phyloP scores from a whole-genome alignment of 1,140 invertebrate species.

The Drosophila asahinai region DNA sequence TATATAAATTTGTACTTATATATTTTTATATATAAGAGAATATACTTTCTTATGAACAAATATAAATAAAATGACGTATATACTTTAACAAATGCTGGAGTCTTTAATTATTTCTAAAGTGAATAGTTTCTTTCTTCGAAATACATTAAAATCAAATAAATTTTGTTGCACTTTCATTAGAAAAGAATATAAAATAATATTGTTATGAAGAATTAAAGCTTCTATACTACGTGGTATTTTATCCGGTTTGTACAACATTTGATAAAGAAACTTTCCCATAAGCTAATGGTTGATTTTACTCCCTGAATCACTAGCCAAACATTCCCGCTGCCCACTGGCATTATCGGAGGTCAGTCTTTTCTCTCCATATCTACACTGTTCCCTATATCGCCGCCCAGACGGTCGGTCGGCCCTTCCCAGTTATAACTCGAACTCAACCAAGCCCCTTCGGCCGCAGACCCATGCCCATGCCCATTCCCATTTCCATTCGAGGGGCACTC shows the following conservation, averaged over 20 bases:
- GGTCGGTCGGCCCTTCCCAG: conserved; percentile 47
- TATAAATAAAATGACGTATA: too few species aligned
- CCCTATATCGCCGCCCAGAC: conserved; percentile 6
- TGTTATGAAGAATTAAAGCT: too few species aligned
- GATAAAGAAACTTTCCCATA: neutral
- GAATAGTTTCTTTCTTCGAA: too few species aligned
- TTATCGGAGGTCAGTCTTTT: conserved; percentile 28
- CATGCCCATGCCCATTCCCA: conserved; percentile 17
- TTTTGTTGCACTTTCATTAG: too few species aligned
- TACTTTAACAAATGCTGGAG: too few species aligned
- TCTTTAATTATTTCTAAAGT: neutral
- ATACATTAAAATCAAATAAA: too few species aligned
- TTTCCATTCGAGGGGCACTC: conserved; percentile 68
- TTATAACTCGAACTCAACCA: conserved; percentile 31
- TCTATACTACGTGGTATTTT: too few species aligned
- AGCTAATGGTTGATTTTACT: neutral
- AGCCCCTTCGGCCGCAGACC: conserved; percentile 49
- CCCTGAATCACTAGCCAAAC: conserved; percentile 8
- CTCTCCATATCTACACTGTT: neutral
- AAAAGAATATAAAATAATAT: too few species aligned
- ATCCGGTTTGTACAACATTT: neutral
- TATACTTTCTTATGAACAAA: too few species aligned
- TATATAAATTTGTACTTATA: neutral
- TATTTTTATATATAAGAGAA: neutral
- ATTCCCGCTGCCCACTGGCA: neutral